Percentiles rank a stretch among this genome's conserved stretches.
phyloP scores from a whole-genome alignment of 2,113 vertebrate species.

The Sitta europaea region DNA sequence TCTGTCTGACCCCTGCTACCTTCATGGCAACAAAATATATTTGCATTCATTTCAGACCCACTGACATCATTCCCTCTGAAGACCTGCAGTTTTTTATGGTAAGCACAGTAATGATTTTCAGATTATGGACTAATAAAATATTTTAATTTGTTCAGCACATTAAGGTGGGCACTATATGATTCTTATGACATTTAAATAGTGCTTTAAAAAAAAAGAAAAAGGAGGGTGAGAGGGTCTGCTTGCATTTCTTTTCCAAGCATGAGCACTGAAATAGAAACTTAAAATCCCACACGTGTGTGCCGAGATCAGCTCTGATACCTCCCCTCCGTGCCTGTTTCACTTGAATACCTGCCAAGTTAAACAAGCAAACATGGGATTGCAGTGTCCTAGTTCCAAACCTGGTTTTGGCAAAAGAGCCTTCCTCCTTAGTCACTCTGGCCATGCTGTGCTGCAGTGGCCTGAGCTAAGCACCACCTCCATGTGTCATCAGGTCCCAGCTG shows the following conservation, averaged over 20 bases:
- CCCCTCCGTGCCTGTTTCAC: background rate
- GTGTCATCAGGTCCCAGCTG: background rate
- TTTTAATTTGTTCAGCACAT: constrained; percentile 38
- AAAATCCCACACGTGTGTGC: background rate
- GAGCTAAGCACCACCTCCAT: fast-evolving
- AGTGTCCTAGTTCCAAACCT: background rate
- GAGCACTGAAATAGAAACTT: constrained; percentile 28
- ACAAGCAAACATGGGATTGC: background rate
- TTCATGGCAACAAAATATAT: background rate
- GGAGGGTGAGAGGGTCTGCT: background rate
- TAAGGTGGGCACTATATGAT: background rate
- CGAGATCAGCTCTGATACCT: background rate
- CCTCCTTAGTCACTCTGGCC: background rate
- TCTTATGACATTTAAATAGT: constrained; percentile 45
- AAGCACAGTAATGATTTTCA: constrained; percentile 33
- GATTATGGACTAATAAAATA: constrained; percentile 58
- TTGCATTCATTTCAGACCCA: constrained; percentile 9
- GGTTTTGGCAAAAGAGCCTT: background rate
- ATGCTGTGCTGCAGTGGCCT: background rate
- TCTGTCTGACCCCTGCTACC: background rate
- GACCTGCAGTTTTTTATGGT: constrained; percentile 13
- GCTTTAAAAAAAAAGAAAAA: background rate
- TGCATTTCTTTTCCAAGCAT: constrained; percentile 25
- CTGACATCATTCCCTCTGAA: constrained; percentile 9
- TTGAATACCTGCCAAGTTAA: constrained; percentile 44